Conservation (phyloP, 2,113 vertebrate genomes). For the Coptodon rendalli region DNA sequence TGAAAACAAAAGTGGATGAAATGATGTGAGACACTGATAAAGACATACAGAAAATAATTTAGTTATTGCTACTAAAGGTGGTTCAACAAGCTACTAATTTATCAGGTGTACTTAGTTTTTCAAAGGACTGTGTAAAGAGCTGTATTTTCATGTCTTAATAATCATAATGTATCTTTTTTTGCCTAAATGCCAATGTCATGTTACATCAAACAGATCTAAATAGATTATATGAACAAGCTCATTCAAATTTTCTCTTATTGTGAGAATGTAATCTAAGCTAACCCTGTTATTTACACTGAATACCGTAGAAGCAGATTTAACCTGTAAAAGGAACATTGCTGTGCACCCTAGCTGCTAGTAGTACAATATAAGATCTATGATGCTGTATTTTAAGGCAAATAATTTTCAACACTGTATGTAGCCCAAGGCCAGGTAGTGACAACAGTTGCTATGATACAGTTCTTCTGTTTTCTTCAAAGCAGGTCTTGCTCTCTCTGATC, state of each 20-base stretch:
- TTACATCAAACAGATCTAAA: neutral
- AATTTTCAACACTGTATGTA: neutral
- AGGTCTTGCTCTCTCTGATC: neutral
- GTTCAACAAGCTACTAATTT: neutral
- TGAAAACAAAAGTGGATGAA: neutral
- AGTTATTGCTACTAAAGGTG: neutral
- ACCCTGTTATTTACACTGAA: neutral
- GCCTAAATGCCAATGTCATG: neutral
- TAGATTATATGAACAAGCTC: neutral
- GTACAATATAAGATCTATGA: neutral
- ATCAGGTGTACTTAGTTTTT: neutral
- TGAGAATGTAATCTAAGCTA: neutral
- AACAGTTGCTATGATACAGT: conserved; percentile 55
- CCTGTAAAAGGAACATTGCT: neutral
- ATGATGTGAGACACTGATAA: neutral
- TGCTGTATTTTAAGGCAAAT: neutral
- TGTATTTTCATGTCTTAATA: neutral
- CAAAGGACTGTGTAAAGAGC: neutral
- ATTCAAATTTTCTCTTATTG: neutral
- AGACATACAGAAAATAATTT: neutral
- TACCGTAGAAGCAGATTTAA: neutral
- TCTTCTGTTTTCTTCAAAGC: neutral
- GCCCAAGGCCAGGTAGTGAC: conserved; percentile 18
- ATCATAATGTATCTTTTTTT: neutral
- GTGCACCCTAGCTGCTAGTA: neutral